phyloP scores from a whole-genome alignment of 2,888 invertebrate genomes.

The Margaritifera margaritifera region DNA sequence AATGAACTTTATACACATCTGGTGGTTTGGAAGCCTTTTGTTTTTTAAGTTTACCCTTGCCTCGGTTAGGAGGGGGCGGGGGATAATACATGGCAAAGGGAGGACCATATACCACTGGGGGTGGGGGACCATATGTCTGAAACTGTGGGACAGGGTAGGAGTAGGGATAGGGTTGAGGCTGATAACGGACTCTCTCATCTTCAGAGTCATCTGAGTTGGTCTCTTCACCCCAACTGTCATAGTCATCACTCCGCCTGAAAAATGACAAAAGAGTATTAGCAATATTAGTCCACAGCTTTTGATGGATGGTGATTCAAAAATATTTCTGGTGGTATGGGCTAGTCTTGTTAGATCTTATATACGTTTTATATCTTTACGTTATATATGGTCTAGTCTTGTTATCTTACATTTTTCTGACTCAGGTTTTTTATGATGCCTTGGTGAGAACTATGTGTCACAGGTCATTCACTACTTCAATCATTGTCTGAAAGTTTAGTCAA shows the following conservation, averaged over 20 bases:
- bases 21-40: slow-evolving; percentile 4
- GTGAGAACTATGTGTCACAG: too few species aligned
- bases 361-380: not conserved
- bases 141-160: slow-evolving; percentile 21
- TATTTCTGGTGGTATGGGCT: too few species aligned
- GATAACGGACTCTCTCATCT: slow-evolving; percentile 41
- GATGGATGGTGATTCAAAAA: too few species aligned
- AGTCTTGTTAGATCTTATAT: too few species aligned
- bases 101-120: slow-evolving; percentile 53
- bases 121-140: slow-evolving; percentile 24
- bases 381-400: not conserved
- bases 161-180: slow-evolving; percentile 50
- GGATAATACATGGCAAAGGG: slow-evolving; percentile 62
- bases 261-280: not conserved
- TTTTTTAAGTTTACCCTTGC: slow-evolving; percentile 1
- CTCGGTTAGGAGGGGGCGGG: slow-evolving; percentile 50
- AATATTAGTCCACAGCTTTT: too few species aligned
- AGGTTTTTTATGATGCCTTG: too few species aligned
- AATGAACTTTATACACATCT: not conserved
- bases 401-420: too few species aligned
- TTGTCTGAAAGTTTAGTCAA: too few species aligned
- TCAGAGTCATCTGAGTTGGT: slow-evolving; percentile 48
- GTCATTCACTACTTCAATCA: too few species aligned
- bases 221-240: slow-evolving; percentile 66
- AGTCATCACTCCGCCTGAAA: slow-evolving; percentile 46